phyloP scores from a whole-genome alignment of 1,140 invertebrate genomes.

The Pogonomyrmex barbatus region DNA sequence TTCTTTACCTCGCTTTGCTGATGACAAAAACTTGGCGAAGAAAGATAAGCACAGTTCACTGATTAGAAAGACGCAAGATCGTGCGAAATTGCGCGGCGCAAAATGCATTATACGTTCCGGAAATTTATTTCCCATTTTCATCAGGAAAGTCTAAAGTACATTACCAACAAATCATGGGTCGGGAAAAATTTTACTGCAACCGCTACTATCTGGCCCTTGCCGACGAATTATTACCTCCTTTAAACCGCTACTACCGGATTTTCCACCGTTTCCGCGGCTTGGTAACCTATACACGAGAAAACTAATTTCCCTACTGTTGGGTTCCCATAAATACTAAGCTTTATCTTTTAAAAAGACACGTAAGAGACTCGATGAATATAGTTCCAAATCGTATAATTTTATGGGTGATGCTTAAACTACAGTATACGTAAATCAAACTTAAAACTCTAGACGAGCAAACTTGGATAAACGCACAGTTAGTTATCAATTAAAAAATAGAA shows the following conservation, averaged over 20 bases:
- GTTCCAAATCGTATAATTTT: neutral
- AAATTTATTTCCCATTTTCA: slow-evolving; percentile 58
- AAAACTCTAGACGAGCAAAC: neutral
- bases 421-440: neutral
- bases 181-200: slow-evolving; percentile 67
- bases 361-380: neutral
- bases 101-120: slow-evolving; percentile 59
- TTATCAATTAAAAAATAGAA: neutral
- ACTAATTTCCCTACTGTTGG: slow-evolving; percentile 52
- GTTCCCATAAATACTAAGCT: slow-evolving; percentile 38
- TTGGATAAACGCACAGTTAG: neutral
- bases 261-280: slow-evolving; percentile 37
- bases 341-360: slow-evolving; percentile 49
- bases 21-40: slow-evolving; percentile 53
- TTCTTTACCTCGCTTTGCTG: slow-evolving; percentile 30
- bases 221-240: slow-evolving; percentile 58
- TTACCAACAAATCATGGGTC: slow-evolving; percentile 66
- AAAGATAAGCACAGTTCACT: slow-evolving; percentile 47
- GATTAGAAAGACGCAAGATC: slow-evolving; percentile 62
- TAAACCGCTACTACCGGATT: slow-evolving; percentile 55
- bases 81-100: slow-evolving; percentile 54
- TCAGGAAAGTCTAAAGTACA: slow-evolving; percentile 58
- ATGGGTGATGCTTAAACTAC: neutral
- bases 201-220: slow-evolving; percentile 64
- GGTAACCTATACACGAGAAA: slow-evolving; percentile 29